Evolutionary conservation across 2,888 invertebrate genomes (phyloP), one percentile per base, ranked within the genome.

Genomic region (Melolontha melolontha): DNA sequence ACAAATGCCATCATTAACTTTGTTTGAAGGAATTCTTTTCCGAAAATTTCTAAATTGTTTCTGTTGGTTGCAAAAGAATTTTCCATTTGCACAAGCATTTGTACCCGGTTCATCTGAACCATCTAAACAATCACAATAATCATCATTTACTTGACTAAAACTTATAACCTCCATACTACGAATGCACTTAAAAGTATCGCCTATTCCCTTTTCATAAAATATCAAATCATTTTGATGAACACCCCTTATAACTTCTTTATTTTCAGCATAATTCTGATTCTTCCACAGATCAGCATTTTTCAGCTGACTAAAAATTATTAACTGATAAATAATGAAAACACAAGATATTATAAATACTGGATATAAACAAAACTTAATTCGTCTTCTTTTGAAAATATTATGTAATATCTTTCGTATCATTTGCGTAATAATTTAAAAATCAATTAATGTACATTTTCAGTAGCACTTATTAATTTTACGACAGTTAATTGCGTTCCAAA

Each of bases 1-100:
- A 85, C 97, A 97, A 73, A 97, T 91, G 6, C 95, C 94, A 87
- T 98, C 97, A 83, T 97, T 96, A 0, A 98, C 92, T 79, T 92
- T 87, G 71, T 91, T 91, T 1, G 96, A 93, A 8, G 92, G 89
- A 74, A 95, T 86, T 67, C 75, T 80, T 47, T 83, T 77, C 54
- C 82, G 82, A 59, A 75, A 78, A 14, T 81, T 82, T 47, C 80
- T 66, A 67, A 81, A 77, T 2, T 17, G 5, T 11, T 87, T 81
- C 87, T 94, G 83, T 78, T 84, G 81, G 68, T 86, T 85, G 84
- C 98, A 98, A 80, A 92, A 92, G 84, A 97, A 98, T 44, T 87
- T 85, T 2, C 96, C 95, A 79, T 91, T 90, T 0, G 88, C 84
- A 82, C 98, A 98, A 7, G 98, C 98, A 78, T 90, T 90, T 6